Evolutionary conservation across 2,888 invertebrate species (phyloP), one percentile per base, ranked within the genome.

Genomic region (Hypselothyrea guttata): DNA sequence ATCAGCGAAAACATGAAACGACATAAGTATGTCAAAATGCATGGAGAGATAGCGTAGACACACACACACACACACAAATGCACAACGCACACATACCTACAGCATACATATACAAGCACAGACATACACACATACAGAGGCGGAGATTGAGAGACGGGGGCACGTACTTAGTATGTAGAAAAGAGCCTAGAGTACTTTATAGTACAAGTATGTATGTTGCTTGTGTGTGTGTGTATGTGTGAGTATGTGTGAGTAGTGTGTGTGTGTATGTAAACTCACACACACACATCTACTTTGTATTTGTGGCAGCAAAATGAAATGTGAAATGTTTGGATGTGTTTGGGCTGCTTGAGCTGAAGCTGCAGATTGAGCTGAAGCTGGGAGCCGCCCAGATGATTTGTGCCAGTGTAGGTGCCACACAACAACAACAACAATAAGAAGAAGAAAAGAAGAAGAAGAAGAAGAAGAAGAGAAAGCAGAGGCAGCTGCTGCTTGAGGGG

Each of bases 381-480:
- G 88, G 87, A 89, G 87, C 89, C 89, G 89, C 89, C 89, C 89
- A 88, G 83, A 87, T 88, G 87, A 87, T 88, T 89, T 87, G 84
- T 79, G 81, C 82, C 68, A 73, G 70, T 58, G 56, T 72, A 62
- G 61, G 65, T 71, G 67, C 71, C 64, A 55, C 53, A 58, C 65
- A 64, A 45, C 53, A 61, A 15, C 48, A 57, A 22, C 48, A 62
- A 30, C 35, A 60, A 22, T 40, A 49, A 35, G 38, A 53, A 15
- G 44, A 55, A n/a, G n/a, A n/a, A n/a, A n/a, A n/a, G n/a, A n/a
- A n/a, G n/a, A n/a, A n/a, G n/a, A n/a, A n/a, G n/a, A 64, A 45
- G 49, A 61, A 15, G 45, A 57, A 22, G 45, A 62, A 30, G 31
- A 60, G 16, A 37, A 49, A 35, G 38, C 49, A 15, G 44, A 55